Percentiles rank a stretch among this genome's conserved stretches.
Evolutionary conservation across 2,888 invertebrate genomes (phyloP).

Genomic region (Spisula solida): DNA sequence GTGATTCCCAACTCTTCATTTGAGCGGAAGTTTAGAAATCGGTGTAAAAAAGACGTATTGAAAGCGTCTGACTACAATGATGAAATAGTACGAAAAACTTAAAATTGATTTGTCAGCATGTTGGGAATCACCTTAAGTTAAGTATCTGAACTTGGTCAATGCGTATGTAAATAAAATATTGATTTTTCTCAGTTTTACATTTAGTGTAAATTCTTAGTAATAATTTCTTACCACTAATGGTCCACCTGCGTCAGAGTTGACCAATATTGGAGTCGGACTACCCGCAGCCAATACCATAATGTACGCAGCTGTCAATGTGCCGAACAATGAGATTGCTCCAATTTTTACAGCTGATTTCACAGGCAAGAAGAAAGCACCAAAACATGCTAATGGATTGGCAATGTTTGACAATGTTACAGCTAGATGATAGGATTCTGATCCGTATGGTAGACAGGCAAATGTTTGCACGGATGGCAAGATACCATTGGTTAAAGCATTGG

Average conservation of each 20-base stretch:
- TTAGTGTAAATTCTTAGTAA: too few species aligned
- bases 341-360: conserved; percentile 75
- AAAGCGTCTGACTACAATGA: too few species aligned
- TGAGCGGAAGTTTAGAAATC: too few species aligned
- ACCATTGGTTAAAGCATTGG: conserved; percentile 93
- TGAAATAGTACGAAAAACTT: too few species aligned
- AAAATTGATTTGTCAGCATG: too few species aligned
- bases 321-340: conserved; percentile 81
- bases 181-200: too few species aligned
- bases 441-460: conserved; percentile 94
- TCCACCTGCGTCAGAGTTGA: conserved; percentile 89
- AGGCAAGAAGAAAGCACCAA: conserved; percentile 89
- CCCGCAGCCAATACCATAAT: conserved; percentile 91
- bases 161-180: too few species aligned
- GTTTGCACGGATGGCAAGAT: conserved; percentile 94
- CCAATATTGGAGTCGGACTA: conserved; percentile 92
- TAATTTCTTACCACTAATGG: conserved; percentile 90
- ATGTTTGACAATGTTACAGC: conserved; percentile 92
- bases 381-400: conserved; percentile 93
- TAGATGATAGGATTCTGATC: conserved; percentile 92
- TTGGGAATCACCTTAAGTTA: too few species aligned
- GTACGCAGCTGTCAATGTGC: conserved; percentile 90
- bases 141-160: too few species aligned
- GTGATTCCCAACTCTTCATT: too few species aligned
- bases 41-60: too few species aligned